These are phyloP conservation scores for Hylomyscus alleni DNA, from an alignment of 2,797 vertebrate genomes.

Conservation along the genomic window DNA sequence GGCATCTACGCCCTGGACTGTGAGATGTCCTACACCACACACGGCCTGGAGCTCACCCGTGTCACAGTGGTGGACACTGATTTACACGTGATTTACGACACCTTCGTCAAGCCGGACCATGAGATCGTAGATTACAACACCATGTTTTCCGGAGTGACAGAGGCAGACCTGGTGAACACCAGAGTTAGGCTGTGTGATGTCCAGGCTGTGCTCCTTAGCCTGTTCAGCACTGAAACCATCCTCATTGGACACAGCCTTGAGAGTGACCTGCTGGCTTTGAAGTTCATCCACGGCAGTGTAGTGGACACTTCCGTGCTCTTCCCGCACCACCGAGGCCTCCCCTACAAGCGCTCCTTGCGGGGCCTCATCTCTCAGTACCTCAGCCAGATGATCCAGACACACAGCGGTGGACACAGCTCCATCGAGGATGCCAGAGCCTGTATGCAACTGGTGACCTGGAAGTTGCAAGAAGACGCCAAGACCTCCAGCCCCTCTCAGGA, in stretches of 20 bases:
- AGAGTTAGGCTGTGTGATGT: conserved; percentile 96
- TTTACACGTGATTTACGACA: conserved; percentile 96
- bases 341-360: conserved; percentile 97
- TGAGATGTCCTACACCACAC: conserved; percentile 98
- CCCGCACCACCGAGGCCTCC: conserved; percentile 95
- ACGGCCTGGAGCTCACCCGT: conserved; percentile 96
- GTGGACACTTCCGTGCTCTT: conserved; percentile 98
- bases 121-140: conserved; percentile 99
- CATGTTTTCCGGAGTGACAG: conserved; percentile 97
- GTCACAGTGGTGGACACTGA: conserved; percentile 96
- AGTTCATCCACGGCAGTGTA: conserved; percentile 95
- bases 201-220: conserved; percentile 95
- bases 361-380: conserved; percentile 97
- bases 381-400: conserved; percentile 98
- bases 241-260: conserved; percentile 98
- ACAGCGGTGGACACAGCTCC: conserved; percentile 95
- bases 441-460: conserved; percentile 99
- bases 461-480: conserved; percentile 96
- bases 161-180: conserved; percentile 93
- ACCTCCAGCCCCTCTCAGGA: conserved; percentile 49
- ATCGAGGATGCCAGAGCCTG: conserved; percentile 97
- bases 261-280: conserved; percentile 97
- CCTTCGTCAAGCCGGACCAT: conserved; percentile 96
- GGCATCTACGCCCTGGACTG: conserved; percentile 97
- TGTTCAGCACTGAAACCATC: conserved; percentile 97